Percentiles rank a stretch among this genome's conserved stretches.
These are phyloP conservation scores for Orthosia incerta DNA, from an alignment of 2,888 invertebrate genomes.

Conservation along the genomic window DNA sequence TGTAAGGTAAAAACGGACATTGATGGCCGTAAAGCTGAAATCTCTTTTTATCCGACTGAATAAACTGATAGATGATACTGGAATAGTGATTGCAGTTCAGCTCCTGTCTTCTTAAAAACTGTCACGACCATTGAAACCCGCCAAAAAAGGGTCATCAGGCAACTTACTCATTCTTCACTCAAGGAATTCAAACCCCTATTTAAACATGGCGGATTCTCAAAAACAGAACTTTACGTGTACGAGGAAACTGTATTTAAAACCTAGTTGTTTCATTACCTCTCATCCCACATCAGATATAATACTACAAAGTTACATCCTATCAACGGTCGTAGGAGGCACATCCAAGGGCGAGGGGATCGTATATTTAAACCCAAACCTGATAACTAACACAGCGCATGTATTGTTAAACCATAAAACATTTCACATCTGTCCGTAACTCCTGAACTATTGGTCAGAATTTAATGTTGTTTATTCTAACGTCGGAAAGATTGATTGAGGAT, in stretches of 20 bases:
- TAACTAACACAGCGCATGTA: conserved; percentile 45
- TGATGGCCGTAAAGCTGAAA: background rate
- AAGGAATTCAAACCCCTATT: conserved; percentile 1
- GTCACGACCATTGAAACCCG: background rate
- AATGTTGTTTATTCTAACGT: conserved; percentile 48
- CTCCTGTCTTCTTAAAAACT: background rate
- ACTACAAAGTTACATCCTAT: conserved; percentile 8
- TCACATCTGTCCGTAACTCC: conserved; percentile 25
- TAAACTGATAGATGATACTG: background rate
- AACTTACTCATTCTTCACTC: too few relatives aligned
- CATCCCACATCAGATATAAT: conserved; percentile 10
- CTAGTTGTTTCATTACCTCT: background rate
- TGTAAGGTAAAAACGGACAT: background rate
- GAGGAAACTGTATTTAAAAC: background rate
- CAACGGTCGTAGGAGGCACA: conserved; percentile 37
- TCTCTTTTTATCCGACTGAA: background rate
- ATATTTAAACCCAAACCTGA: conserved; percentile 50
- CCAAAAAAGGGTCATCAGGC: background rate
- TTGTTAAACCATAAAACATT: conserved; percentile 52
- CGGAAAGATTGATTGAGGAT: conserved; percentile 32
- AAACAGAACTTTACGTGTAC: background rate
- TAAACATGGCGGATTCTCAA: background rate
- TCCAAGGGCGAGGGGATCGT: conserved; percentile 45
- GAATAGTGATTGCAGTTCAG: too few relatives aligned
- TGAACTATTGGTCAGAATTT: conserved; percentile 38